Base-by-base conservation (phyloP, 2,797 vertebrate genomes). In the Bovichtus variegatus region DNA sequence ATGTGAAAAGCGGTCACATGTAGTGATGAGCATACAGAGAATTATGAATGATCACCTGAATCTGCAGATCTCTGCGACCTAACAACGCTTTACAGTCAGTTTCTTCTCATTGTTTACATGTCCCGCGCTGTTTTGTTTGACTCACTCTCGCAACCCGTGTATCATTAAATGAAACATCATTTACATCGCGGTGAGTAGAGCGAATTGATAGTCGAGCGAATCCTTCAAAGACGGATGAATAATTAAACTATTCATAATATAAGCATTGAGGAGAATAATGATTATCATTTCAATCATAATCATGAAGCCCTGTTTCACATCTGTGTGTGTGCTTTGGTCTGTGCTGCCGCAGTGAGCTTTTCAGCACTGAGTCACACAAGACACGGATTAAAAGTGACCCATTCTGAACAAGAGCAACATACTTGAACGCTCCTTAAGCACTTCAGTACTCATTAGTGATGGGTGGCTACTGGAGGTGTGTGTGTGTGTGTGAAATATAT, bases 371-470 rank as follows among this genome's bases (percentile, higher is more conserved):
- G 81, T 60, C 36, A 68, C 50, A 74, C 25, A 44, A 59, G 21
- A 8, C 57, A n/a, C 49, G 41, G 36, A 53, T 38, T 27, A 51
- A 67, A 74, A 65, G 59, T 57, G 8, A 65, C 6, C 16, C 15
- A 15, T 36, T 73, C 36, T 74, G 49, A 53, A 63, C 23, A 18
- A 66, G 13, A 70, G 66, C 44, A 41, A 51, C 11, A 60, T 46
- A 67, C 61, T 76, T 70, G 63, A 81, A 72, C 53, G 25, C 66
- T 67, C 38, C 79, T 78, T 65, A 72, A 69, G 67, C 76, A 59
- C 74, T 79, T 69, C 13, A 64, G 54, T 11, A 5, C 62, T 77
- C 61, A 70, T 82, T 74, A 74, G 68, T 62, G 60, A 43, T 43
- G 40, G 59, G n/a, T 16, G 23, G 53, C 36, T 43, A 41, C 44